These are phyloP conservation scores for Pelobates cultripes DNA, from an alignment of 2,797 vertebrate genomes.

Conservation along the genomic window DNA sequence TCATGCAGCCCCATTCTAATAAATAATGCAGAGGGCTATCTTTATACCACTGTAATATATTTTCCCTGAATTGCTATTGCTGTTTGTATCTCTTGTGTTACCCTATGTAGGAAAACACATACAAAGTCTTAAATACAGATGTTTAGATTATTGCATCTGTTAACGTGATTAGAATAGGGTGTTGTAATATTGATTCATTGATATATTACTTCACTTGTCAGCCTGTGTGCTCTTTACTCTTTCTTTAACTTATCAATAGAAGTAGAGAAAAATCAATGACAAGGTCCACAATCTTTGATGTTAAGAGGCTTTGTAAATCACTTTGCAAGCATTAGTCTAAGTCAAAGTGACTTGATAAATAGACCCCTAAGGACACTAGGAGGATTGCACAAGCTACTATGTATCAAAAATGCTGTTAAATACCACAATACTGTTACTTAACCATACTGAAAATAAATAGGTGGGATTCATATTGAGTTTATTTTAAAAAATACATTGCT, in stretches of 20 bases:
- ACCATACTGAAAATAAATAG: neutral
- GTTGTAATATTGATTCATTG: neutral
- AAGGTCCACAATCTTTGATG: constrained; percentile 16
- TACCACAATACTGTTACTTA: constrained; percentile 4
- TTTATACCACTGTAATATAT: no score
- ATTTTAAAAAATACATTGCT: no score
- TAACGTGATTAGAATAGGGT: neutral
- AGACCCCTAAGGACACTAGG: constrained; percentile 24
- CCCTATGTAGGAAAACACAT: no score
- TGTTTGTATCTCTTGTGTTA: no score
- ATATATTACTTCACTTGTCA: constrained; percentile 21
- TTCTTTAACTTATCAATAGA: constrained; percentile 32
- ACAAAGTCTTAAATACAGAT: neutral
- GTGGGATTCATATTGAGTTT: no score
- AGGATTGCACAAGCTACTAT: constrained; percentile 10
- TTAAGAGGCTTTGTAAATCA: constrained; percentile 43
- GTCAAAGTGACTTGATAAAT: constrained; percentile 33
- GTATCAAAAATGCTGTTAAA: constrained; percentile 22
- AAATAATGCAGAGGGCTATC: no score
- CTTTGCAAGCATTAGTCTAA: neutral
- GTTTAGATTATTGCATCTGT: neutral
- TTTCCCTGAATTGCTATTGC: no score
- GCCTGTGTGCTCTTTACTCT: constrained; percentile 27
- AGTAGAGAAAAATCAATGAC: constrained; percentile 21
- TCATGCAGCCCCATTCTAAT: no score